Conservation (phyloP, 2,888 invertebrate species). For the Caenorhabditis auriculariae region DNA sequence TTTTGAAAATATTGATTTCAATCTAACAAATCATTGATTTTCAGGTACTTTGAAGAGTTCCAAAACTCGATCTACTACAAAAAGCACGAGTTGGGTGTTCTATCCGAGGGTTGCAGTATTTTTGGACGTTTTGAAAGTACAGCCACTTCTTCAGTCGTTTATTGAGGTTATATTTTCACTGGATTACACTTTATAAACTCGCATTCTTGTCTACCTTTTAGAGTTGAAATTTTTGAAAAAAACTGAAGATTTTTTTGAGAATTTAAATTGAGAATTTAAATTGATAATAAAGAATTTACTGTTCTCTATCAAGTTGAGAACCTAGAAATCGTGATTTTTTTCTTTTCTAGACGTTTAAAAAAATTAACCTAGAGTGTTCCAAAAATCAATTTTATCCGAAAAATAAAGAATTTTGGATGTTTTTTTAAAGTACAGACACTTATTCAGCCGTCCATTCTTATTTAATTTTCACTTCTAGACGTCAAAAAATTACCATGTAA, state of each 20-base stretch:
- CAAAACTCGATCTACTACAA: constrained; percentile 82
- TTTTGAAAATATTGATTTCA: neutral
- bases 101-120: constrained; percentile 20
- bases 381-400: too few species aligned
- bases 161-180: constrained; percentile 13
- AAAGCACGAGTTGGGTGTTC: constrained; percentile 87
- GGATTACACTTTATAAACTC: neutral
- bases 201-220: neutral
- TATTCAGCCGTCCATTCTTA: too few species aligned
- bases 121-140: constrained; percentile 27
- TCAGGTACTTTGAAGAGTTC: constrained; percentile 78
- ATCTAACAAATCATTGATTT: constrained; percentile 24
- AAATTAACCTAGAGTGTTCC: too few species aligned
- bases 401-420: too few species aligned
- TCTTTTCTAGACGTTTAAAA: too few species aligned
- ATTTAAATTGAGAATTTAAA: neutral
- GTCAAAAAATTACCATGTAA: too few species aligned
- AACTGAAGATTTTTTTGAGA: constrained; percentile 4
- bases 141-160: constrained; percentile 25
- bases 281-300: too few species aligned
- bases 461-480: too few species aligned
- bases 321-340: too few species aligned
- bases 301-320: too few species aligned
- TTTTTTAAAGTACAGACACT: too few species aligned
- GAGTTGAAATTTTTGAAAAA: too few species aligned